Conservation (phyloP, 2,888 invertebrate genomes). For the Pherbina coryleti region DNA sequence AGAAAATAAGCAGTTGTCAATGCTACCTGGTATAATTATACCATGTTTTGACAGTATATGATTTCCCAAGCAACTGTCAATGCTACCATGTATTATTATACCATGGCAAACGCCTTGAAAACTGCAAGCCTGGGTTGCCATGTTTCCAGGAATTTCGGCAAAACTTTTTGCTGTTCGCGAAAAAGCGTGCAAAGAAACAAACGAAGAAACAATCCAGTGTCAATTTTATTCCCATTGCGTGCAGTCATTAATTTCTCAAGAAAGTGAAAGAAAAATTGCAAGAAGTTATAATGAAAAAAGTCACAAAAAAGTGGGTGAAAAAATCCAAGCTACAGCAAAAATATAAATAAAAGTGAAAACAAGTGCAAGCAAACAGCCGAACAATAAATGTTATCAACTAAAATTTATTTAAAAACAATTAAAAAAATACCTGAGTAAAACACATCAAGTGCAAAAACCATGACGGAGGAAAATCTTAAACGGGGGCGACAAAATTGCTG, state of each 20-base stretch:
- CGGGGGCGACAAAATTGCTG: slow-evolving; percentile 65
- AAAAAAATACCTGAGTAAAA: slow-evolving; percentile 2
- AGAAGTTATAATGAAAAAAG: slow-evolving; percentile 37
- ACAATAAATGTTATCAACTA: slow-evolving; percentile 29
- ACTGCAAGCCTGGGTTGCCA: slow-evolving; percentile 15
- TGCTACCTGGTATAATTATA: too few relatives aligned
- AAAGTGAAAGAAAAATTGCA: slow-evolving; percentile 35
- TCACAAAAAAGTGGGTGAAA: slow-evolving; percentile 48
- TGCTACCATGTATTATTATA: too few relatives aligned
- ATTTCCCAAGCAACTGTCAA: too few relatives aligned
- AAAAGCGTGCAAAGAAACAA: slow-evolving; percentile 38
- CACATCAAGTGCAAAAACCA: slow-evolving; percentile 27
- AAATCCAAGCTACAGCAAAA: slow-evolving; percentile 32
- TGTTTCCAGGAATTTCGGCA: slow-evolving; percentile 7
- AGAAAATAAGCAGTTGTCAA: too few relatives aligned
- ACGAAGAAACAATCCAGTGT: slow-evolving; percentile 47
- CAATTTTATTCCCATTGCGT: slow-evolving; percentile 46
- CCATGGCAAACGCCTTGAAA: too few relatives aligned
- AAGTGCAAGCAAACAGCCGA: slow-evolving; percentile 4
- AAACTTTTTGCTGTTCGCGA: slow-evolving; percentile 18
- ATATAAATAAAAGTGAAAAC: slow-evolving; percentile 42
- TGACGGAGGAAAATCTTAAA: slow-evolving; percentile 54
- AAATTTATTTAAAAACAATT: slow-evolving; percentile 37
- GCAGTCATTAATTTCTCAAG: slow-evolving; percentile 41
- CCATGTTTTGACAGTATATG: too few relatives aligned